Evolutionary conservation across 2,113 vertebrate species (phyloP), one percentile per base, ranked within the genome.

Genomic region (Elanoides forficatus): DNA sequence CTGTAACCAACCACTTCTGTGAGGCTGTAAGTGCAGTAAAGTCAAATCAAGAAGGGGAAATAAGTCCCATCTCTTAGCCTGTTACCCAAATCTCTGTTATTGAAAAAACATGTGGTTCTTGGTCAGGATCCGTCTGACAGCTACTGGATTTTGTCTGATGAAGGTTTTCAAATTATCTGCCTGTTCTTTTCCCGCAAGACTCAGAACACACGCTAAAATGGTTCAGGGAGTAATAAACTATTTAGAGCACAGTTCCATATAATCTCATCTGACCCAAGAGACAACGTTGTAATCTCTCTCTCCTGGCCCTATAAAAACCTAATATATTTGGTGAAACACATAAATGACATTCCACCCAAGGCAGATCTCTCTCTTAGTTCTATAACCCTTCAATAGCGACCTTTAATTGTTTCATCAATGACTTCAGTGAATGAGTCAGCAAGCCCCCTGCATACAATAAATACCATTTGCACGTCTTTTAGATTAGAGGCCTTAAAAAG

Each of bases 171-270:
- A 87, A 62, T 81, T 66, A 70, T n/a, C 73, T 86, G 63, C 75
- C 79, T 63, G 29, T 38, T 60, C 63, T 80, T 86, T 82, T 68
- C 53, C 92, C 81, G 50, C 42, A 76, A 47, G 68, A 68, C 56
- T 82, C 32, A 34, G 76, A 95, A 53, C 21, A 91, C 65, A 81
- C 2, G 4, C 45, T 88, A 74, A 70, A 95, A 72, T 65, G 38
- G 80, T 52, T 73, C 58, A 81, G 90, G 85, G 88, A 87, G 43
- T 48, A 95, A 93, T 90, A 95, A 96, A 93, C 81, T 91, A 75
- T 86, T 88, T 76, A 72, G 45, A 91, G 63, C 43, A 79, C 48
- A 68, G 75, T 48, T 43, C 79, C 74, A 76, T 90, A 95, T 88
- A 83, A 85, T 66, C 86, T 93, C 88, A 91, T 91, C 68, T 90